phyloP scores from a whole-genome alignment of 1,140 invertebrate genomes.

The Oedothorax gibbosus region DNA sequence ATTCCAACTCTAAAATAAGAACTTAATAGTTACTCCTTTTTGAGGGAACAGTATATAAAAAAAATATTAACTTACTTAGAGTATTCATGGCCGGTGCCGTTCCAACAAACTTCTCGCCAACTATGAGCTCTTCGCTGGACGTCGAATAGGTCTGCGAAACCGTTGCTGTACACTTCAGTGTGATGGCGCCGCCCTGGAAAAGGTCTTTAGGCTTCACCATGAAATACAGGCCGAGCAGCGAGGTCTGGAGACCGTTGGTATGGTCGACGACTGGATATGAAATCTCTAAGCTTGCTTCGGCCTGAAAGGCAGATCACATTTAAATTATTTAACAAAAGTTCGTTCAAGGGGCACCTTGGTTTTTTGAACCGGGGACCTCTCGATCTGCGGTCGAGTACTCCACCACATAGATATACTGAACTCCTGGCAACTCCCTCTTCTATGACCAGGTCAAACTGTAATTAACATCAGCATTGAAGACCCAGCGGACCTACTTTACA shows the following conservation, averaged over 20 bases:
- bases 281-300: neutral
- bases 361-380: too few species aligned
- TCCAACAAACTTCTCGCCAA: conserved; percentile 38
- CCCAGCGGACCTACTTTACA: too few species aligned
- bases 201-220: conserved; percentile 47
- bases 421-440: too few species aligned
- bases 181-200: conserved; percentile 37
- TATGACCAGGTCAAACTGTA: too few species aligned
- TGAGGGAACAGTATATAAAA: neutral
- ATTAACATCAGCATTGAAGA: too few species aligned
- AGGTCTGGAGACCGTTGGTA: conserved; percentile 34
- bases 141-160: conserved; percentile 53
- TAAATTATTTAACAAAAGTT: too few species aligned
- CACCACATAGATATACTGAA: too few species aligned
- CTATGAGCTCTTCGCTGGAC: conserved; percentile 52
- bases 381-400: too few species aligned
- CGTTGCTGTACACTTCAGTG: conserved; percentile 29
- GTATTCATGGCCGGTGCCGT: conserved; percentile 25
- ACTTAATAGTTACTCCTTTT: neutral
- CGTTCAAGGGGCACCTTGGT: too few species aligned
- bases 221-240: conserved; percentile 22
- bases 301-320: conserved; percentile 1
- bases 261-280: conserved; percentile 39
- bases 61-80: conserved; percentile 18
- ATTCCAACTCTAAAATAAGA: neutral